Conservation (phyloP, 1,140 invertebrate genomes). For the Bombus haemorrhoidalis region DNA sequence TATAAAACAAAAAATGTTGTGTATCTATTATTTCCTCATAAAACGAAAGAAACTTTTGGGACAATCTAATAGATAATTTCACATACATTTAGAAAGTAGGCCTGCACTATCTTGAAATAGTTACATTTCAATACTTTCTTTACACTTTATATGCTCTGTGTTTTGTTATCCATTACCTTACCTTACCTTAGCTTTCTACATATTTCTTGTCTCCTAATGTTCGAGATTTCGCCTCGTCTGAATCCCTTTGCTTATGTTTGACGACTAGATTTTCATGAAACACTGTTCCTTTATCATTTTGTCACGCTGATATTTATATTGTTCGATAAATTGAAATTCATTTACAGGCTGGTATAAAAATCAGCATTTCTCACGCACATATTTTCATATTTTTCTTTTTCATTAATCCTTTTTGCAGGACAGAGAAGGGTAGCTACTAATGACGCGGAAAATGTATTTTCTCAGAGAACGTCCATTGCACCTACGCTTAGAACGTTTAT, state of each 20-base stretch:
- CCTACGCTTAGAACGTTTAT: neutral
- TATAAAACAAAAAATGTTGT: too few species aligned
- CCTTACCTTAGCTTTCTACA: neutral
- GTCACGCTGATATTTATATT: neutral
- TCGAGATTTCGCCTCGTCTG: too few species aligned
- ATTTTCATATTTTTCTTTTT: neutral
- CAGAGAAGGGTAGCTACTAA: neutral
- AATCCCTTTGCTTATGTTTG: neutral
- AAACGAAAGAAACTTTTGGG: too few species aligned
- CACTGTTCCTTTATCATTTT: neutral
- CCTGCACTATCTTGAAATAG: too few species aligned
- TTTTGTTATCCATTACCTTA: too few species aligned
- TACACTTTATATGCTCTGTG: too few species aligned
- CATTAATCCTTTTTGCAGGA: neutral
- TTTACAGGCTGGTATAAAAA: neutral
- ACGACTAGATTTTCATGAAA: neutral
- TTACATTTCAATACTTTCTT: too few species aligned
- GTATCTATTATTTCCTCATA: too few species aligned
- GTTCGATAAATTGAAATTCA: neutral
- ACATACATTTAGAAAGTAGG: too few species aligned
- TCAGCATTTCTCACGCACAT: neutral
- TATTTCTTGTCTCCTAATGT: neutral
- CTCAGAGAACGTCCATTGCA: neutral
- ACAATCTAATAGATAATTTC: too few species aligned
- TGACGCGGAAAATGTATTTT: neutral